Evolutionary conservation across 2,797 vertebrate species (phyloP).

Genomic region (Coilia nasus): DNA sequence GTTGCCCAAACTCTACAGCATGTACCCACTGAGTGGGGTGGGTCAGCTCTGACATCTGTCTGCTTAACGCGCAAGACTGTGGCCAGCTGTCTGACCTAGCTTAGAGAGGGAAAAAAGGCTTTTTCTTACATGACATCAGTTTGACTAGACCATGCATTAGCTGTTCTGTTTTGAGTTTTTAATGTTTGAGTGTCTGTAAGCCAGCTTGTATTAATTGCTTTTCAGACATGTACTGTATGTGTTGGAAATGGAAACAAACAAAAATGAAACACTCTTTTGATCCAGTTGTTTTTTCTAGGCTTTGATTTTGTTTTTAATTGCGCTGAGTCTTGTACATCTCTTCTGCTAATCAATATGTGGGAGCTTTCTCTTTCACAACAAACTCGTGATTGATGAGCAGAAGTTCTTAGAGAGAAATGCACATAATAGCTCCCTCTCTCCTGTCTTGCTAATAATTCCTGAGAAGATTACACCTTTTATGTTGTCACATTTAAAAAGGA

Average conservation of each 20-base stretch:
- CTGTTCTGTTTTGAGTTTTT: neutral
- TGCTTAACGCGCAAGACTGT: too few relatives aligned
- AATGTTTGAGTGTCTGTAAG: neutral
- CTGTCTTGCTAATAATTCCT: neutral
- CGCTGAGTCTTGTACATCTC: neutral
- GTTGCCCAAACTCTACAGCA: too few relatives aligned
- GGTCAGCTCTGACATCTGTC: too few relatives aligned
- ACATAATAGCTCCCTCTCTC: neutral
- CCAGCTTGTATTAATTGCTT: neutral
- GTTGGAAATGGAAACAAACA: neutral
- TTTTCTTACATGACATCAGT: neutral
- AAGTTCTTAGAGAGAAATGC: slow-evolving; percentile 15
- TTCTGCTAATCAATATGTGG: neutral
- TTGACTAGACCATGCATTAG: neutral
- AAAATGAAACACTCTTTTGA: neutral
- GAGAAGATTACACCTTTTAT: slow-evolving; percentile 23
- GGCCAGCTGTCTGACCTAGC: neutral
- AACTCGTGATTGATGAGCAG: neutral
- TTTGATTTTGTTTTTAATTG: slow-evolving; percentile 21
- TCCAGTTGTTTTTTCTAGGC: neutral
- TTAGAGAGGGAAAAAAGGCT: neutral
- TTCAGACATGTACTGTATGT: neutral
- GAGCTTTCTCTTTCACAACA: neutral
- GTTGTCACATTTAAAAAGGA: slow-evolving; percentile 16
- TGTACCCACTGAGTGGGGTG: too few relatives aligned